Evolutionary conservation across 2,113 vertebrate genomes (phyloP).

Genomic region (Rhinopomastus cyanomelas): DNA sequence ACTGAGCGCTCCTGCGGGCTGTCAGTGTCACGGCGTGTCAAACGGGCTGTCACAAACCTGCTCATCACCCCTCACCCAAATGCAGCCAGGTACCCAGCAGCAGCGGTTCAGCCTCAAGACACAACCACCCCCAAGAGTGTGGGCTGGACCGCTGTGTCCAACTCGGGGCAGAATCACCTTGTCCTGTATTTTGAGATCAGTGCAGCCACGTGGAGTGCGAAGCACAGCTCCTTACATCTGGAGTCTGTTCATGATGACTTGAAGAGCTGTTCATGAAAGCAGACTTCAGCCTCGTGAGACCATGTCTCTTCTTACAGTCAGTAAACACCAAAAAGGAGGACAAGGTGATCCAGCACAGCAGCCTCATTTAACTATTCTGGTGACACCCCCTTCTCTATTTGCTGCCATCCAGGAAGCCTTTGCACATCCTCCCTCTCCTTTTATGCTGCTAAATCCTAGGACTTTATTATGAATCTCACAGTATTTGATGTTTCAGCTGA

Average conservation of each 20-base stretch:
- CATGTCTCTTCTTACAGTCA: background rate
- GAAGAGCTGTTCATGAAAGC: background rate
- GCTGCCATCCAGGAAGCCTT: background rate
- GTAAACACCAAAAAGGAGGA: background rate
- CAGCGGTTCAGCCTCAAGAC: background rate
- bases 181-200: background rate
- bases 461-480: background rate
- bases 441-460: background rate
- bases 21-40: background rate
- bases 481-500: background rate
- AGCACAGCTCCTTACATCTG: background rate
- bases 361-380: background rate
- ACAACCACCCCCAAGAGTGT: background rate
- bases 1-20: background rate
- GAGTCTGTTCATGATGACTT: background rate
- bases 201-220: accelerated
- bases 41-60: constrained; percentile 20
- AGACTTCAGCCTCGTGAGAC: background rate
- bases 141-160: background rate
- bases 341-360: background rate
- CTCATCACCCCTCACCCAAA: background rate
- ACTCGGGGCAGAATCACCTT: background rate
- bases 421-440: background rate
- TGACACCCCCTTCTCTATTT: background rate
- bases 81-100: constrained; percentile 8